Evolutionary conservation across 2,888 invertebrate species (phyloP), one percentile per base, ranked within the genome.

Genomic region (Apamea anceps): DNA sequence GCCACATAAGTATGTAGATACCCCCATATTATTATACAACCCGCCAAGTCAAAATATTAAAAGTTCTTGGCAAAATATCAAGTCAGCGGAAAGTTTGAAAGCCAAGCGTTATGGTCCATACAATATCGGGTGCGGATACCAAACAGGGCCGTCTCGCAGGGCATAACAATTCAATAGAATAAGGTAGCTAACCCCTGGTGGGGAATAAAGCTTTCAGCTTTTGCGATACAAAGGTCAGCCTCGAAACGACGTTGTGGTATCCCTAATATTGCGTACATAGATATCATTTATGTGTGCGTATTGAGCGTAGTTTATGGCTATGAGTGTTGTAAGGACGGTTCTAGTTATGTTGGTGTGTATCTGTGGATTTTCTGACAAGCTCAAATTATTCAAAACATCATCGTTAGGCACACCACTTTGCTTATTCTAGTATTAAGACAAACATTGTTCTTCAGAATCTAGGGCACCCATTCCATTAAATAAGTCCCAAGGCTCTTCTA

Each of bases 121-220:
- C 82, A 88, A 89, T 88, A 89, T 87, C 80, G 80, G 87, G 80
- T 74, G 80, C 54, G 80, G 87, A 89, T 88, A 89, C 89, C 86
- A 87, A 89, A 89, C 78, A 84, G 86, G 89, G 78, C 37, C 82
- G 82, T 85, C 88, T 86, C 87, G 65, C 84, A 84, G 85, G 87
- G 89, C 88, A 89, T 92, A 91, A 90, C 92, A 88, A 91, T 92
- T 92, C 91, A 91, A 93, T 91, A 90, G 91, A 89, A 90, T 87
- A 90, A 89, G 87, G 90, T 88, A 88, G 79, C 82, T 79, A 86
- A 84, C 85, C 88, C 88, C 88, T 88, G 76, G 85, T 84, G 85
- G 84, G 81, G 84, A 80, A 88, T 88, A 90, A 86, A 89, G 87
- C 84, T 83, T 84, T 88, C 85, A 87, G 83, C 84, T 82, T 84